Percentiles rank a stretch among this genome's conserved stretches.
Evolutionary conservation across 2,888 invertebrate genomes (phyloP).

Genomic region (Andrena camellia): DNA sequence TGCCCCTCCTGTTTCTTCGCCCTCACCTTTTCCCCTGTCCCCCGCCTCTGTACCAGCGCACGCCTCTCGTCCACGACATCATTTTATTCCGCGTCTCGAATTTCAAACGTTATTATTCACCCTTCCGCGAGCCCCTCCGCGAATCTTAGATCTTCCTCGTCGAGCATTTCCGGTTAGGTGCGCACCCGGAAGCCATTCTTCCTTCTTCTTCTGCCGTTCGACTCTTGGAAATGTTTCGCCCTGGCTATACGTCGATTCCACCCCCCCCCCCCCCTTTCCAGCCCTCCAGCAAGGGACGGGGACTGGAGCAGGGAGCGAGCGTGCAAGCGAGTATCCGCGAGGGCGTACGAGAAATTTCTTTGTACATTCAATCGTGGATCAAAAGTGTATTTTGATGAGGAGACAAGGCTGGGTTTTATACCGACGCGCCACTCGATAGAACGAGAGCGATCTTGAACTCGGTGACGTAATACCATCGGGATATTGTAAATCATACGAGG

Average conservation of each 20-base stretch:
- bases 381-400: slow-evolving; percentile 65
- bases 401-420: slow-evolving; percentile 48
- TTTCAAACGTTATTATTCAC: slow-evolving; percentile 84
- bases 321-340: slow-evolving; percentile 38
- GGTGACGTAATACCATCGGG: slow-evolving; percentile 19
- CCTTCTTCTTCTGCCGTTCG: slow-evolving; percentile 54
- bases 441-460: slow-evolving; percentile 13
- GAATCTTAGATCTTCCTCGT: slow-evolving; percentile 76
- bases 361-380: slow-evolving; percentile 58
- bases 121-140: slow-evolving; percentile 79
- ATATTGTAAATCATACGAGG: neutral
- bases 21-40: neutral
- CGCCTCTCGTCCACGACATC: slow-evolving; percentile 79
- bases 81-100: slow-evolving; percentile 83
- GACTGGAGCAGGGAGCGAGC: neutral
- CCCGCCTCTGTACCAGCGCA: slow-evolving; percentile 56
- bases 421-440: slow-evolving; percentile 1
- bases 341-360: slow-evolving; percentile 53
- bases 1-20: slow-evolving; percentile 22
- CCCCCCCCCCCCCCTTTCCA: slow-evolving; percentile 29
- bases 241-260: slow-evolving; percentile 56
- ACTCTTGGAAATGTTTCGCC: slow-evolving; percentile 56
- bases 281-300: neutral
- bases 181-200: slow-evolving; percentile 71
- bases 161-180: slow-evolving; percentile 77